phyloP scores from a whole-genome alignment of 2,797 vertebrate species.

The Anolis apletophallus region DNA sequence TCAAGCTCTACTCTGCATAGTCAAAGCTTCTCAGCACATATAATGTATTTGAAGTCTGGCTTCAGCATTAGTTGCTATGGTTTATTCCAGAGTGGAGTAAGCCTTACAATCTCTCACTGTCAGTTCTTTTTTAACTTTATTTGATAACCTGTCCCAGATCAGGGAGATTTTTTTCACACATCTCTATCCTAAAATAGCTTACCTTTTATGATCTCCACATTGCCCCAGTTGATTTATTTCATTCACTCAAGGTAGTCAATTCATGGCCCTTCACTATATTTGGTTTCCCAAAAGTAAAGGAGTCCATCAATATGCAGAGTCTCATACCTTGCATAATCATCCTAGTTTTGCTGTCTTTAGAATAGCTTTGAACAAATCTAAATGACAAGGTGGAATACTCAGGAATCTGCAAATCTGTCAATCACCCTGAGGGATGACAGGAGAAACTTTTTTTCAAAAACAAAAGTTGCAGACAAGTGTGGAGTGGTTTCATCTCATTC shows the following conservation, averaged over 20 bases:
- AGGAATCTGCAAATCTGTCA: slow-evolving; percentile 16
- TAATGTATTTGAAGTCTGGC: too few species aligned
- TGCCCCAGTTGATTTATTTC: neutral
- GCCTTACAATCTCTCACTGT: neutral
- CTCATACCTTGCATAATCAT: neutral
- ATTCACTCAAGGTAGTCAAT: neutral
- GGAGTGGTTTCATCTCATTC: neutral
- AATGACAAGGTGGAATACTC: slow-evolving; percentile 4
- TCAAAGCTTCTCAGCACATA: too few species aligned
- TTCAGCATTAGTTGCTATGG: neutral
- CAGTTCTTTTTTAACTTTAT: too few species aligned
- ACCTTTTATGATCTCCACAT: neutral
- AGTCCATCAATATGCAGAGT: slow-evolving; percentile 16
- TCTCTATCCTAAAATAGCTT: neutral
- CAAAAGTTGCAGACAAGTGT: slow-evolving; percentile 12
- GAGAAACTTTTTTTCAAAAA: neutral
- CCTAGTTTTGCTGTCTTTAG: slow-evolving; percentile 7
- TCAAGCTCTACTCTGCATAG: too few species aligned
- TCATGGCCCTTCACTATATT: neutral
- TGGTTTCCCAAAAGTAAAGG: neutral
- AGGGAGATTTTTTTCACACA: too few species aligned
- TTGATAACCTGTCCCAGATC: too few species aligned
- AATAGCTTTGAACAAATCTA: slow-evolving; percentile 19
- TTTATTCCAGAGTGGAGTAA: neutral
- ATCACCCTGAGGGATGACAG: neutral